These are phyloP conservation scores for Mus pahari DNA, from an alignment of 2,113 vertebrate species.

Conservation along the genomic window DNA sequence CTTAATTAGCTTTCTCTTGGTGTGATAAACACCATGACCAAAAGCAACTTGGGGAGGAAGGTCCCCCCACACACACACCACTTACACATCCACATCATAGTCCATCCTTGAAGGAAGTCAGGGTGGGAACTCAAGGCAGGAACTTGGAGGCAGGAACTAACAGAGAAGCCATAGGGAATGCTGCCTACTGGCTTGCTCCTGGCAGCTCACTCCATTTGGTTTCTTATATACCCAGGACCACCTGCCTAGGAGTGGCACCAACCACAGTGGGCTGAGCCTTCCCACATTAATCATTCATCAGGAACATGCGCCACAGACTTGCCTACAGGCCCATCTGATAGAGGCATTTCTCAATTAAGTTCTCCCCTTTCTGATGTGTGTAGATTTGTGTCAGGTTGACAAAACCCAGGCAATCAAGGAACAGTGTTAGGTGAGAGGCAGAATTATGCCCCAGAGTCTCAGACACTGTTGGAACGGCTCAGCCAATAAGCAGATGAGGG, in stretches of 20 bases:
- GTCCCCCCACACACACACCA: no score
- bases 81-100: not conserved
- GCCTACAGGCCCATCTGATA: not conserved
- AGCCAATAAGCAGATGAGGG: not conserved
- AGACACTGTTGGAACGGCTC: not conserved
- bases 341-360: not conserved
- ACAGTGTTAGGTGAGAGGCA: not conserved
- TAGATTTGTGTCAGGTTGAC: not conserved
- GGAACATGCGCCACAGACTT: not conserved
- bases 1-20: not conserved
- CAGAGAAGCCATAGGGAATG: not conserved
- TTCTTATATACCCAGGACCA: not conserved
- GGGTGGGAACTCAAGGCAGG: not conserved
- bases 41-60: not conserved
- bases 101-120: not conserved
- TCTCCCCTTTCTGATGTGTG: not conserved
- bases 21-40: not conserved
- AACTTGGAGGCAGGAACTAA: not conserved
- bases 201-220: not conserved
- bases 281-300: not conserved
- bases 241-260: not conserved
- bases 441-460: not conserved
- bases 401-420: not conserved
- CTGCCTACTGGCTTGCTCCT: not conserved
- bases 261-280: not conserved